A percentile compares a stretch with the other conserved stretches of the same genome.
Conservation (phyloP, 2,888 invertebrate species). For the Sesia apiformis region DNA sequence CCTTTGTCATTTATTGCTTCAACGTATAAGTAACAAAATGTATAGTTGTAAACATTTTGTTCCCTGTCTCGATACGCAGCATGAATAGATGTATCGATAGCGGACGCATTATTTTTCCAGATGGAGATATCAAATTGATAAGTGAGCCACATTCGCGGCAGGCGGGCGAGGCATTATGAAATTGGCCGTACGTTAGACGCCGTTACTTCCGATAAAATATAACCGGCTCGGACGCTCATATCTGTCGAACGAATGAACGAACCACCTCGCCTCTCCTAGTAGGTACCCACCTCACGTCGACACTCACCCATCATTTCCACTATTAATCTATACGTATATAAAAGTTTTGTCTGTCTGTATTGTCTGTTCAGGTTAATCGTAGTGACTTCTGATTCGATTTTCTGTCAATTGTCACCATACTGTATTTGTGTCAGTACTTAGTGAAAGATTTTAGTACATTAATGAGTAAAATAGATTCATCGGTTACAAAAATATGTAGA, state of each 20-base stretch:
- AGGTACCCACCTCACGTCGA: slow-evolving; percentile 41
- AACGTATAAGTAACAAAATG: too few relatives aligned
- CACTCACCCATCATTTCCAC: slow-evolving; percentile 37
- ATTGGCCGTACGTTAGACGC: slow-evolving; percentile 73
- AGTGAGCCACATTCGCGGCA: slow-evolving; percentile 65
- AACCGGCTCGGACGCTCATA: slow-evolving; percentile 65
- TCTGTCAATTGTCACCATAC: too few relatives aligned
- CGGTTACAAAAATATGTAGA: too few relatives aligned
- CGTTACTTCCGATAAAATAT: slow-evolving; percentile 73
- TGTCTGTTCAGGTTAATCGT: too few relatives aligned
- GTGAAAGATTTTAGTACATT: too few relatives aligned
- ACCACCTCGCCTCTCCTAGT: slow-evolving; percentile 27
- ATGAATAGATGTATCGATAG: background rate
- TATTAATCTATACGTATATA: background rate
- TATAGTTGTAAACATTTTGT: background rate
- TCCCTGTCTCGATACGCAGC: background rate
- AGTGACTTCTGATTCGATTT: too few relatives aligned
- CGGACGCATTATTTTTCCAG: slow-evolving; percentile 53
- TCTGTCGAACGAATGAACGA: slow-evolving; percentile 46
- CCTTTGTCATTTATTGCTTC: too few relatives aligned
- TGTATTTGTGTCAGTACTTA: too few relatives aligned
- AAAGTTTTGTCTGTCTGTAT: too few relatives aligned
- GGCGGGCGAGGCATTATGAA: slow-evolving; percentile 69
- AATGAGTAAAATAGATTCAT: too few relatives aligned
- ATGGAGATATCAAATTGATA: slow-evolving; percentile 73